Base-by-base conservation (phyloP, 2,888 invertebrate genomes). In the Cheilosia grossa region DNA sequence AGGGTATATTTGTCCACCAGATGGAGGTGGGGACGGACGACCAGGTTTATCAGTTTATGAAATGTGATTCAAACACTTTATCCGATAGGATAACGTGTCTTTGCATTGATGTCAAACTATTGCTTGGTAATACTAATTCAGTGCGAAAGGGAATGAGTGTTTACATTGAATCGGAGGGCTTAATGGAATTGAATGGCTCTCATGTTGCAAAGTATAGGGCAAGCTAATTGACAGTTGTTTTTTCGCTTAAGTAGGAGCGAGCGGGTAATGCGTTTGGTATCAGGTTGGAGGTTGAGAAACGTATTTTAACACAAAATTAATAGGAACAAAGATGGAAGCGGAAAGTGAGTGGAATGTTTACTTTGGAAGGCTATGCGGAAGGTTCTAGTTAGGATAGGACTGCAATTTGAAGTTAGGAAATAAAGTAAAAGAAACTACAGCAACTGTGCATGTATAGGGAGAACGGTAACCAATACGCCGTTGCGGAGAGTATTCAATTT, bases 101-200 rank as follows among this genome's bases (percentile, higher is more conserved):
- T 66, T 72, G 53, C 59, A 54, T 54, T 73, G 30, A 63, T 58
- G 54, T 67, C 13, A 24, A 10, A 30, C 51, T 40, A 24, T 77
- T 54, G 21, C 51, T 24, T n/a, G 51, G 15, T 27, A 9, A 49
- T 21, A 13, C 33, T 24, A 17, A 13, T n/a, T 21, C 13, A 33
- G 21, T 37, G 49, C 9, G 19, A 17, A 13, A 54, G 13, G 4
- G 30, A 51, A 13, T n/a, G 15, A 37, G n/a, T 74, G 59, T 82
- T 82, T 37, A 72, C 53, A 70, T 66, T 64, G 21, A 59, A 5
- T 24, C 63, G 73, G 78, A 73, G 67, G 56, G 63, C 42, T 58
- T 78, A 78, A 73, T 82, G 73, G 61, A 67, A 73, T 44, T 37
- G 44, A 78, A 67, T 72, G 61, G 49, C 54, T 64, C 37, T 30